Conservation (phyloP, 1,140 invertebrate genomes). For the Euwallacea fornicatus region DNA sequence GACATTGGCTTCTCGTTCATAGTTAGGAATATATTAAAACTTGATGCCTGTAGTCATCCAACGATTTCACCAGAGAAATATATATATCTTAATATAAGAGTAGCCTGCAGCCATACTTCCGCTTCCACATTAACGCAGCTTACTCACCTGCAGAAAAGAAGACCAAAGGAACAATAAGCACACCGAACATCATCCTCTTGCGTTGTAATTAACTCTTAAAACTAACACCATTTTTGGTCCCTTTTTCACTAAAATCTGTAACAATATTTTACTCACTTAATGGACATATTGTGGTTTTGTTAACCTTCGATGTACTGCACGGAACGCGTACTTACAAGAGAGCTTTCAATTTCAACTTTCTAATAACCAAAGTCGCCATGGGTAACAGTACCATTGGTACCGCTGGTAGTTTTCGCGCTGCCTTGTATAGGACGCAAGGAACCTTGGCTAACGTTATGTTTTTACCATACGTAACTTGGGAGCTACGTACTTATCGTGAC, state of each 20-base stretch:
- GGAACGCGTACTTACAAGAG: neutral
- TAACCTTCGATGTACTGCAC: slow-evolving; percentile 4
- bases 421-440: neutral
- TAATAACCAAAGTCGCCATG: slow-evolving; percentile 6
- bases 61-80: too few relatives aligned
- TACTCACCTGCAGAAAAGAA: neutral
- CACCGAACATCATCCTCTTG: neutral
- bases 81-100: too few relatives aligned
- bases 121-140: too few relatives aligned
- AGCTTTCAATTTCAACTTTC: slow-evolving; percentile 13
- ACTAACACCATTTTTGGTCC: too few relatives aligned
- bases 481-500: too few relatives aligned
- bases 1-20: too few relatives aligned
- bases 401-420: slow-evolving; percentile 2
- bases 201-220: neutral
- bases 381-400: slow-evolving; percentile 10
- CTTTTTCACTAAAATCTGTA: too few relatives aligned
- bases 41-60: too few relatives aligned
- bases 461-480: too few relatives aligned
- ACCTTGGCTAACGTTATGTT: neutral
- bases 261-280: too few relatives aligned
- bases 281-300: slow-evolving; percentile 5
- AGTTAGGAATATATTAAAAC: too few relatives aligned
- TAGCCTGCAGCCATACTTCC: too few relatives aligned
- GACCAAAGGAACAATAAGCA: neutral